Conservation (phyloP, 2,113 vertebrate genomes). For the Oreochromis niloticus region DNA sequence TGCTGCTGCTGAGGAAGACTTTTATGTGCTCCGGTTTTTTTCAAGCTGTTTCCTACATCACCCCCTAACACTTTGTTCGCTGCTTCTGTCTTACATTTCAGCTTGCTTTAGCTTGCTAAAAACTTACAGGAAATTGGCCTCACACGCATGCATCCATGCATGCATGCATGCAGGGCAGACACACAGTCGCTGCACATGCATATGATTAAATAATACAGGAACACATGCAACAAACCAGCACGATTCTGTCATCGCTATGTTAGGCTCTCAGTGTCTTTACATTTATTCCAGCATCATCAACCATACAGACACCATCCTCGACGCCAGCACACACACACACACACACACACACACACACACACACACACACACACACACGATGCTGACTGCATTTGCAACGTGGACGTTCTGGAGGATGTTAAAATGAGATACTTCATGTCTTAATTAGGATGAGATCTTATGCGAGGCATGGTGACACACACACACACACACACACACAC, state of each 20-base stretch:
- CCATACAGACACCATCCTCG: background rate
- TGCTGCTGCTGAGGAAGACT: background rate
- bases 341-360: too few species aligned
- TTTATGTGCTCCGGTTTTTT: background rate
- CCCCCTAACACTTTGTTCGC: background rate
- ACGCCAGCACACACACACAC: background rate
- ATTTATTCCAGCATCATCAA: background rate
- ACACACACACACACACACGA: too few species aligned
- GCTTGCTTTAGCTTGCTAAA: background rate
- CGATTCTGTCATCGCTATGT: background rate
- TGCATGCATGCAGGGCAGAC: background rate
- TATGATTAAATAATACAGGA: background rate
- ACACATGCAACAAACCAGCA: background rate
- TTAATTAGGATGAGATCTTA: too few species aligned
- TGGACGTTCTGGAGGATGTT: too few species aligned
- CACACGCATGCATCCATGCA: background rate
- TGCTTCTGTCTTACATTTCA: background rate
- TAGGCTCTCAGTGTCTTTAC: background rate
- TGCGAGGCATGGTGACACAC: too few species aligned
- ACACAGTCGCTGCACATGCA: fast-evolving
- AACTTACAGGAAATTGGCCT: background rate
- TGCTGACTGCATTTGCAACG: too few species aligned
- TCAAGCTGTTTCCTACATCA: background rate
- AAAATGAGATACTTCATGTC: too few species aligned
- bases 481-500: too few species aligned